These are phyloP conservation scores for Peromyscus eremicus DNA, from an alignment of 2,797 vertebrate species.

Conservation along the genomic window DNA sequence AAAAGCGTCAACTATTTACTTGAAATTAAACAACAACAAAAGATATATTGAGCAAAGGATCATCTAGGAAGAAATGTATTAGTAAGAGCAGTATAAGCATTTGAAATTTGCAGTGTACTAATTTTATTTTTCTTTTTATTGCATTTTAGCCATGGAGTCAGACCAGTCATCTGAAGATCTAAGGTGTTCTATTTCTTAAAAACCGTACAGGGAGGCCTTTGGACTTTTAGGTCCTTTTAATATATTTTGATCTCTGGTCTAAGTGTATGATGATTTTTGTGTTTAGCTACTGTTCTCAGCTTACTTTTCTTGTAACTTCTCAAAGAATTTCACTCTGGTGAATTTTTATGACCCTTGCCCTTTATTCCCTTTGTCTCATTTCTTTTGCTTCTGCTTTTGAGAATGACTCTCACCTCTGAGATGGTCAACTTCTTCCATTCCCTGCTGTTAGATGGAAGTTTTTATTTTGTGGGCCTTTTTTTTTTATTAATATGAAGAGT, in stretches of 20 bases:
- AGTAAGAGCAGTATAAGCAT: not conserved
- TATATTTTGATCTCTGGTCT: conserved; percentile 20
- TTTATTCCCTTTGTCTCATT: conserved; percentile 8
- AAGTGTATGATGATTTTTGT: conserved; percentile 41
- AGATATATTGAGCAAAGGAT: not conserved
- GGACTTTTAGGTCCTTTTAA: conserved; percentile 53
- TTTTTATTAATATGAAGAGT: conserved; percentile 12
- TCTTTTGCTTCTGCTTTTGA: conserved; percentile 56
- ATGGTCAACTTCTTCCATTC: conserved; percentile 38
- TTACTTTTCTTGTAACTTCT: conserved; percentile 28
- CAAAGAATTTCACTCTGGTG: not conserved
- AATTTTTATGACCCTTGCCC: conserved; percentile 18
- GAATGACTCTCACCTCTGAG: not conserved
- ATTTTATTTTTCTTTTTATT: conserved; percentile 4
- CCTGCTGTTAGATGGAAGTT: conserved; percentile 1
- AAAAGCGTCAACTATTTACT: not conserved
- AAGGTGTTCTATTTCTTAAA: conserved; percentile 32
- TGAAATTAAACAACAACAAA: not conserved
- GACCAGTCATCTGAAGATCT: conserved; percentile 13
- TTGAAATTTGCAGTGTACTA: not conserved
- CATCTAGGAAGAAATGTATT: not conserved
- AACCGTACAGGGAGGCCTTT: not conserved
- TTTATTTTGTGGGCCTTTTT: not conserved
- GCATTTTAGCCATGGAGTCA: conserved; percentile 46
- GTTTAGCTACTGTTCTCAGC: conserved; percentile 21